Base-by-base conservation (phyloP, 2,113 vertebrate genomes). In the Trochalopteron elliotii region DNA sequence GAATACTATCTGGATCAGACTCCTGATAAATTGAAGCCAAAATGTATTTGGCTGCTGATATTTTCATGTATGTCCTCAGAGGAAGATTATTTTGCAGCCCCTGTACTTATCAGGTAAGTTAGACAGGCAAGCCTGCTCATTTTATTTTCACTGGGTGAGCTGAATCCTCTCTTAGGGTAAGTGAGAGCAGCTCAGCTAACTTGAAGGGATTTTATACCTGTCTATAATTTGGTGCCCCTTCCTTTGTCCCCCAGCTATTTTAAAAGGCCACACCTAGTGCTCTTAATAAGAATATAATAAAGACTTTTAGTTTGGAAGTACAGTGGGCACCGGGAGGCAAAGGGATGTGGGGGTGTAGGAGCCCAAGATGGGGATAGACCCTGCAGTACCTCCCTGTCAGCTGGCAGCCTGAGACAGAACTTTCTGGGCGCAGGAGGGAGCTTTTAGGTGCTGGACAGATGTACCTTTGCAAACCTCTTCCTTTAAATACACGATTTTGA, bases 361-460 rank as follows among this genome's bases (percentile, higher is more conserved):
- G 28, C 18, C 27, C 3, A 1, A 0, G 0, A 6, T 45, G 63
- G 22, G 17, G 15, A 60, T 0, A 23, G 15, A 55, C 14, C 31
- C 39, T 13, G 11, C 55, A 50, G 55, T 12, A 15, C 1, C 0
- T 19, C n/a, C 40, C 20, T 27, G 40, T 21, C 64, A 42, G 39
- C 28, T 19, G 17, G 33, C 68, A 93, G 30, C 28, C 79, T 69
- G 55, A 23, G 39, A 42, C 69, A 76, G 59, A 28, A 5, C 52
- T 35, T 87, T 68, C 8, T 77, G 64, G n/a, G 25, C 44, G 45
- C 56, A 82, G 30, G 56, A 81, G 2, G 0, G 11, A 53, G 47
- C 31, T 44, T 77, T 63, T 64, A 75, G 49, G n/a, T 63, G 45
- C 53, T 65, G 24, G 25, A 27, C 6, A n/a, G 45, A 18, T 69